Base-by-base conservation (phyloP, 2,113 vertebrate genomes). In the Zapornia atra region DNA sequence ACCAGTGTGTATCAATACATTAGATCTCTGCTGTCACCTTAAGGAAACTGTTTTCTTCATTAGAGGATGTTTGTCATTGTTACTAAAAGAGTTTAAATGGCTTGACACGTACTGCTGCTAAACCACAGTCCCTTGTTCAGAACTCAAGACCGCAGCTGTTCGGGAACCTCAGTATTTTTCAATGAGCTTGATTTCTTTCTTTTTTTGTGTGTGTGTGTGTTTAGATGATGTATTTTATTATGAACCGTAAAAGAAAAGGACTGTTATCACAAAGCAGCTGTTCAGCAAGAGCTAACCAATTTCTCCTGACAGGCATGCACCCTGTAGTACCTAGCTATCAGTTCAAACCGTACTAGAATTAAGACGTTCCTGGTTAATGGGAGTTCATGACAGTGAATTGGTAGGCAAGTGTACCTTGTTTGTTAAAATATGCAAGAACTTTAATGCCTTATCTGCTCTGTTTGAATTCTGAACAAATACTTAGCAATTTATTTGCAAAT, bases 401-500 rank as follows among this genome's bases (percentile, higher is more conserved):
- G 13, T 71, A 83, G 65, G 48, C 59, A 79, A 80, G 6, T 42
- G 38, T 25, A 40, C 33, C 8, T 83, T 82, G 20, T 44, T 75
- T 86, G 19, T 93, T 89, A 33, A 88, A 90, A 82, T 48, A 48
- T 51, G 12, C 29, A 70, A 78, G 19, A 78, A 51, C 5, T 86
- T 75, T 12, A 71, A 12, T 60, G 29, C 29, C 46, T 68, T 90
- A 57, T 40, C 40, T 79, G 36, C 53, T 61, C 33, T 83, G 29
- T 81, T 86, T 84, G 77, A 86, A 76, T 90, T 90, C 82, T 91
- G 83, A 82, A 65, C 57, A 72, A 78, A 72, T 87, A 36, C n/a
- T 73, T 70, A 66, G 28, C 28, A 78, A 5, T 50, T 92, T 80
- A 53, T 84, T 92, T 79, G 44, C 51, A 75, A 10, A 40, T 48